Evolutionary conservation across 2,888 invertebrate species (phyloP), one percentile per base, ranked within the genome.

Genomic region (Empis stercorea): DNA sequence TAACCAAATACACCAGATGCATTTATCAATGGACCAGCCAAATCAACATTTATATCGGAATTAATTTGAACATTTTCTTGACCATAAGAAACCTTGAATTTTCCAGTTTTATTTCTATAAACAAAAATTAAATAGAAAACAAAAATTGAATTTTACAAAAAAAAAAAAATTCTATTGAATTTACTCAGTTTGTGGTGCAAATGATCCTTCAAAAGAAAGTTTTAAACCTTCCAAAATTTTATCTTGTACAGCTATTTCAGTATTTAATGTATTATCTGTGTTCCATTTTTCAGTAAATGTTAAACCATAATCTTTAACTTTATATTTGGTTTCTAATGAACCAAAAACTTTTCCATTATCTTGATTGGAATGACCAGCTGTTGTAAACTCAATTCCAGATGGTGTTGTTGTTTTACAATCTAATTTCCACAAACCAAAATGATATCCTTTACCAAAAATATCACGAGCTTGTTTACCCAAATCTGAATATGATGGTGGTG

Each of bases 241-340:
- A 68, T 97, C 93, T 61, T 84, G 82, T 44, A 93, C 76, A 44
- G 87, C 80, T 47, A 95, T 75, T 64, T 94, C 94, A 36, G 93
- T 89, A 52, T 79, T 81, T 51, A 97, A 74, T 51, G 87, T 83
- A 71, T 95, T 96, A 66, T 95, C 92, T 30, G 96, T 96, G 70
- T 87, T 95, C 96, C 96, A 97, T 68, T 91, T 95, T 71, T 97
- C 96, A 56, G 88, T 85, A 67, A 97, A 86, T 42, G 91, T 88
- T 49, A 95, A 65, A 54, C 94, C 88, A 60, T 87, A 84, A 60
- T 87, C 87, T 61, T 84, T 84, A 56, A 87, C 76, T 60, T 81
- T 83, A 71, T 94, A 95, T 72, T 93, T 94, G 44, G 92, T 91
- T 68, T 94, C 92, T 57, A 95, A 74, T 54, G 80, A 84, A 50